These are phyloP conservation scores for Abramis brama DNA, from an alignment of 2,113 vertebrate genomes.

Conservation along the genomic window DNA sequence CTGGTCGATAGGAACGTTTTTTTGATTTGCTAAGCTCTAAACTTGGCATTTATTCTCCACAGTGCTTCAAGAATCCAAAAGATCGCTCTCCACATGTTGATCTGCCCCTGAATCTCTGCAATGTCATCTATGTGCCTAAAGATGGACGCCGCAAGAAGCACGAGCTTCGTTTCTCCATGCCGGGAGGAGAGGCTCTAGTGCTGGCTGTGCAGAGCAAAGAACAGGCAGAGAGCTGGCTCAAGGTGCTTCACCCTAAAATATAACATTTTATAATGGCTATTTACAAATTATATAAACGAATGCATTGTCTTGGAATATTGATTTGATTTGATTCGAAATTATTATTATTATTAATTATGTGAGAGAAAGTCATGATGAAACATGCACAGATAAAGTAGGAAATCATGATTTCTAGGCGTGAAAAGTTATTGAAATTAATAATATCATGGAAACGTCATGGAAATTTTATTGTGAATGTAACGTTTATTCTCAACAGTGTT, in stretches of 20 bases:
- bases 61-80: slow-evolving; percentile 98
- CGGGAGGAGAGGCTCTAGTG: slow-evolving; percentile 87
- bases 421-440: too few relatives aligned
- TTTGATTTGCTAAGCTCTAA: not conserved
- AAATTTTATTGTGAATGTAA: not conserved
- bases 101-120: slow-evolving; percentile 85
- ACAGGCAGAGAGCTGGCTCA: slow-evolving; percentile 96
- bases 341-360: not conserved
- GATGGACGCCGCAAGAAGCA: slow-evolving; percentile 94
- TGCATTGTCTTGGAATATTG: too few relatives aligned
- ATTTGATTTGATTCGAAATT: not conserved
- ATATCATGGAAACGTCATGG: too few relatives aligned
- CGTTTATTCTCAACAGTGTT: not conserved
- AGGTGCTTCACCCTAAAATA: slow-evolving; percentile 73
- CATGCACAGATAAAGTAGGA: not conserved
- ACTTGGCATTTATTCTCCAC: slow-evolving; percentile 18
- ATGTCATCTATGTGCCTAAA: slow-evolving; percentile 89
- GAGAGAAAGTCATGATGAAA: not conserved
- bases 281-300: not conserved
- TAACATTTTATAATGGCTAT: not conserved
- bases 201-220: slow-evolving; percentile 95
- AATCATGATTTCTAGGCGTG: not conserved
- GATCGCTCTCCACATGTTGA: slow-evolving; percentile 87
- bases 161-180: slow-evolving; percentile 90
- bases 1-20: not conserved